Percentiles rank a stretch among this genome's conserved stretches.
These are phyloP conservation scores for Penaeus indicus DNA, from an alignment of 1,140 invertebrate genomes.

Conservation along the genomic window DNA sequence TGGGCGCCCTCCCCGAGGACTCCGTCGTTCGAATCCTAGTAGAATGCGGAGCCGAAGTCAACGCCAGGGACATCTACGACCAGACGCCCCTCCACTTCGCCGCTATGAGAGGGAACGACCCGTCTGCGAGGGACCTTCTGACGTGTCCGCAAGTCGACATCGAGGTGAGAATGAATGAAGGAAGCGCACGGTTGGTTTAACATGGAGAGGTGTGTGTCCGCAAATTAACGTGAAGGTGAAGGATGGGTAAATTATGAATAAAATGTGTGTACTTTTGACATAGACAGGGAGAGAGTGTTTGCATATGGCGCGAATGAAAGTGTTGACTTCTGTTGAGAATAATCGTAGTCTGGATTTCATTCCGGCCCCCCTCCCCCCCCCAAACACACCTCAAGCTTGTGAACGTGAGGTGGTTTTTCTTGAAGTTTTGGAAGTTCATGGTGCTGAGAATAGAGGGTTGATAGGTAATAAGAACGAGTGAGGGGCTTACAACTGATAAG, in stretches of 20 bases:
- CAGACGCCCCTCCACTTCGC: constrained; percentile 73
- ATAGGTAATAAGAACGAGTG: not conserved
- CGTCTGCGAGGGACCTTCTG: constrained; percentile 70
- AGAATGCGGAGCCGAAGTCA: constrained; percentile 70
- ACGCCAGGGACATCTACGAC: constrained; percentile 71
- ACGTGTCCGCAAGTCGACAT: constrained; percentile 67
- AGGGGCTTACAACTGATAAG: not conserved
- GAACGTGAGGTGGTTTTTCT: no score
- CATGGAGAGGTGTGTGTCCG: not conserved
- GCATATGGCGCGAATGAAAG: not conserved
- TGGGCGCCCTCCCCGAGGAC: constrained; percentile 33
- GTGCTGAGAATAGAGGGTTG: not conserved
- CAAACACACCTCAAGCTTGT: no score
- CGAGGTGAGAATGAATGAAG: constrained; percentile 65
- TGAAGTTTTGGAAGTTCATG: not conserved
- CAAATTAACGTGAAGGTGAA: no score
- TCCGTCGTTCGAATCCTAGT: constrained; percentile 70
- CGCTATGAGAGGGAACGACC: constrained; percentile 72
- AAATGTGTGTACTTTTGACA: not conserved
- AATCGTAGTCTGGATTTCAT: no score
- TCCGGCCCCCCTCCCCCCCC: no score
- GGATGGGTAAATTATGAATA: no score
- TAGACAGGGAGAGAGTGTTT: not conserved
- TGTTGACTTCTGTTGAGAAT: no score
- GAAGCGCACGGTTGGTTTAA: not conserved